phyloP scores from a whole-genome alignment of 2,113 vertebrate genomes.

The Gadus macrocephalus region DNA sequence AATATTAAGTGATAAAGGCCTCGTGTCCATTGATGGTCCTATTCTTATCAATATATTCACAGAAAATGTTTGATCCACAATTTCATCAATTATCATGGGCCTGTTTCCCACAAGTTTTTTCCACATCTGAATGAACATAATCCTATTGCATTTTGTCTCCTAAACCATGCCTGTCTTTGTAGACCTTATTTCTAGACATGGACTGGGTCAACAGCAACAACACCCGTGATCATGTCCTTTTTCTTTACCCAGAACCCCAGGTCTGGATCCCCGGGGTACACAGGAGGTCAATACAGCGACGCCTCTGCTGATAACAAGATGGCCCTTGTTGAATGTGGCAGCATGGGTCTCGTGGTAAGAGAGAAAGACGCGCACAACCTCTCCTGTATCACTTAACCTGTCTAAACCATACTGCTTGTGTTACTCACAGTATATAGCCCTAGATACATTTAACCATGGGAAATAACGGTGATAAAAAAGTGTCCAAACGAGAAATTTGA shows the following conservation, averaged over 20 bases:
- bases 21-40: too few relatives aligned
- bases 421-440: neutral
- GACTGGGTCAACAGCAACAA: too few relatives aligned
- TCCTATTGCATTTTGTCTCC: neutral
- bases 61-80: too few relatives aligned
- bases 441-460: too few relatives aligned
- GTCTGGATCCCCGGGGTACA: constrained; percentile 46
- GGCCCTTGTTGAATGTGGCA: constrained; percentile 74
- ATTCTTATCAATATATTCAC: too few relatives aligned
- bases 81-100: too few relatives aligned
- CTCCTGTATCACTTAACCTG: neutral
- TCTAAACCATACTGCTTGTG: neutral
- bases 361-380: neutral
- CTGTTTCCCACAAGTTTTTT: too few relatives aligned
- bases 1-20: too few relatives aligned
- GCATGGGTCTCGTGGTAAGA: constrained; percentile 74
- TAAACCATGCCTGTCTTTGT: neutral
- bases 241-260: constrained; percentile 42
- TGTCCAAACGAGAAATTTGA: constrained; percentile 44
- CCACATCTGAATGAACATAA: constrained; percentile 73
- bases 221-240: neutral
- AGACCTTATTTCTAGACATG: neutral
- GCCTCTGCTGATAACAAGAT: constrained; percentile 72
- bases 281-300: constrained; percentile 60
- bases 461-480: constrained; percentile 12